Conservation (phyloP, 2,888 invertebrate genomes). For the Tryphoninae sp. region DNA sequence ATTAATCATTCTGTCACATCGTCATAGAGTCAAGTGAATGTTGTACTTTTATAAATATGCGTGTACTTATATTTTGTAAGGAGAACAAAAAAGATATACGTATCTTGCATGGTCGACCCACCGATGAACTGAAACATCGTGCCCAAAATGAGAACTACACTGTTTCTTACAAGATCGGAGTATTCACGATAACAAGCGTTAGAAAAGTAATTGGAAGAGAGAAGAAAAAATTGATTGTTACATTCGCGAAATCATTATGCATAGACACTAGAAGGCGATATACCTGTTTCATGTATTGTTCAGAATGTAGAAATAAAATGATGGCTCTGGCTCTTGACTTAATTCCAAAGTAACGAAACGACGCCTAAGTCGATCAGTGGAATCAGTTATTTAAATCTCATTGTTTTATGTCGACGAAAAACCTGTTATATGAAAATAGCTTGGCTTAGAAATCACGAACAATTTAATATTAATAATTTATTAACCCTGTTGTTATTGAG, state of each 20-base stretch:
- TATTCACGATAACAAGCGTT: conserved; percentile 35
- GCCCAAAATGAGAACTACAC: neutral
- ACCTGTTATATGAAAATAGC: neutral
- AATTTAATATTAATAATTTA: neutral
- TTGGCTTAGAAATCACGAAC: neutral
- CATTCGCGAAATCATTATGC: conserved; percentile 36
- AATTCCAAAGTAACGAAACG: conserved; percentile 40
- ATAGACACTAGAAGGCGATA: conserved; percentile 68
- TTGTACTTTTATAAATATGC: conserved; percentile 76
- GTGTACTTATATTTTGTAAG: conserved; percentile 76
- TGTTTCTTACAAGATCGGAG: conserved; percentile 44
- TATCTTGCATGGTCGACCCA: conserved; percentile 38
- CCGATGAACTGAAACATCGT: conserved; percentile 17
- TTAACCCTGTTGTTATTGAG: neutral
- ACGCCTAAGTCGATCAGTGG: neutral
- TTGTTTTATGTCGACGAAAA: neutral
- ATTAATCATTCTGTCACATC: conserved; percentile 64
- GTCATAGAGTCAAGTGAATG: conserved; percentile 63
- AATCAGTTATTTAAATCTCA: neutral
- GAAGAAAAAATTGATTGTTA: conserved; percentile 18
- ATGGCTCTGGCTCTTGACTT: conserved; percentile 60
- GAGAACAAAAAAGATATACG: conserved; percentile 52
- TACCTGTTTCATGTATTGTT: conserved; percentile 72
- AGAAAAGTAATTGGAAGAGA: neutral
- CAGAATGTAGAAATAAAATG: conserved; percentile 62